Base-by-base conservation (phyloP, 2,113 vertebrate species). In the Eulacestoma nigropectus region DNA sequence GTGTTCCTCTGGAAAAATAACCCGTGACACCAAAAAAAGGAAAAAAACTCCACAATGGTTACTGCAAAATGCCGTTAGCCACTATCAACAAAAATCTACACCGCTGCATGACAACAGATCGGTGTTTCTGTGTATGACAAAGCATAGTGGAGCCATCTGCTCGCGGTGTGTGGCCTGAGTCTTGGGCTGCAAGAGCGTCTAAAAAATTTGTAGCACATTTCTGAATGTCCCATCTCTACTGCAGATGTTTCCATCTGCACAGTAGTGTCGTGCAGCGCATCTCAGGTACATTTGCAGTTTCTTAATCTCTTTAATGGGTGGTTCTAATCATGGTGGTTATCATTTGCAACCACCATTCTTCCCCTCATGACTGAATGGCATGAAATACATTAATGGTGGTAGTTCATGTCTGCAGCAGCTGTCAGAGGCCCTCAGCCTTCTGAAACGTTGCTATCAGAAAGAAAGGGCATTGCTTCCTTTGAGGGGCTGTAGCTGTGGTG, bases 111-210 rank as follows among this genome's bases (percentile, higher is more conserved):
- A 83, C 68, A 94, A 55, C 33, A 55, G 55, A 74, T 79, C 67
- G 33, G 8, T 44, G 23, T 72, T 90, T 63, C 39, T 84, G 56
- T 26, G 60, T 67, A 84, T 68, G 64, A 52, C 3, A 2, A 75
- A 84, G 68, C 88, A 95, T 19, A 37, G 56, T 75, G 69, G 49
- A 93, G 80, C 76, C 90, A 90, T 95, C 92, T 96, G 88, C 83
- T 93, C 26, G 0, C 29, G 33, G 69, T 72, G 65, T 90, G 93
- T 90, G 83, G 93, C 88, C 90, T 29, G 83, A 8, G 0, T 72
- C 79, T 92, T 82, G 35, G 63, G n/a, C 90, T 88, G 79, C 76
- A 90, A 27, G 47, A 78, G 33, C 3, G 0, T 84, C 76, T 93
- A 82, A 68, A 93, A 84, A 88, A 72, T 63, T 53, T 87, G 68